phyloP scores from a whole-genome alignment of 2,113 vertebrate species.

The Myrmophylax atrothorax region DNA sequence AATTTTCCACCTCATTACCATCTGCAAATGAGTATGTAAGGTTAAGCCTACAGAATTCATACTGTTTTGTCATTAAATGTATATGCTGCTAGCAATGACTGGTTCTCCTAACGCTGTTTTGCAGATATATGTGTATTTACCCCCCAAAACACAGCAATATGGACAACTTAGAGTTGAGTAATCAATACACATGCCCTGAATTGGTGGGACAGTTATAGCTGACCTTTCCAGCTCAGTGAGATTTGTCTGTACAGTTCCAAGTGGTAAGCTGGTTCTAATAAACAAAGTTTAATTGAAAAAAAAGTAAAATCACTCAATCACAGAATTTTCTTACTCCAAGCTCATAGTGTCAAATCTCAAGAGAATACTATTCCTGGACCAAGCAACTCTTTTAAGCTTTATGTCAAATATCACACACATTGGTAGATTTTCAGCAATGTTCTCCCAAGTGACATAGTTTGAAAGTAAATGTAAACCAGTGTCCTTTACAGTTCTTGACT shows the following conservation, averaged over 20 bases:
- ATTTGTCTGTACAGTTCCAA: neutral
- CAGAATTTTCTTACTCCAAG: neutral
- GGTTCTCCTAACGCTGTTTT: neutral
- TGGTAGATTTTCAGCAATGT: neutral
- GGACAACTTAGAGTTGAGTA: neutral
- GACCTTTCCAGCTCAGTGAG: neutral
- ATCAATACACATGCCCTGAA: neutral
- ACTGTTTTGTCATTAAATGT: constrained; percentile 35
- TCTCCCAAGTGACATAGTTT: neutral
- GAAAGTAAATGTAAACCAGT: neutral
- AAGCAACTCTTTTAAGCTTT: neutral
- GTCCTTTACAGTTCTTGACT: neutral
- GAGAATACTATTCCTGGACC: neutral
- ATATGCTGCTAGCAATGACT: constrained; percentile 2
- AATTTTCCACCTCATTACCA: constrained; percentile 73
- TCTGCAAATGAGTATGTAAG: constrained; percentile 47
- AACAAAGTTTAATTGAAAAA: neutral
- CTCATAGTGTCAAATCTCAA: neutral
- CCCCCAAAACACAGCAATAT: neutral
- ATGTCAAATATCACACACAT: neutral
- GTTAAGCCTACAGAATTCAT: constrained; percentile 25
- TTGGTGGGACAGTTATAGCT: neutral
- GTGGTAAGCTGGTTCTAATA: neutral
- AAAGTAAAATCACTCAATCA: neutral
- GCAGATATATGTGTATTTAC: neutral